phyloP scores from a whole-genome alignment of 1,140 invertebrate genomes.

The Scaptomyza pallida region DNA sequence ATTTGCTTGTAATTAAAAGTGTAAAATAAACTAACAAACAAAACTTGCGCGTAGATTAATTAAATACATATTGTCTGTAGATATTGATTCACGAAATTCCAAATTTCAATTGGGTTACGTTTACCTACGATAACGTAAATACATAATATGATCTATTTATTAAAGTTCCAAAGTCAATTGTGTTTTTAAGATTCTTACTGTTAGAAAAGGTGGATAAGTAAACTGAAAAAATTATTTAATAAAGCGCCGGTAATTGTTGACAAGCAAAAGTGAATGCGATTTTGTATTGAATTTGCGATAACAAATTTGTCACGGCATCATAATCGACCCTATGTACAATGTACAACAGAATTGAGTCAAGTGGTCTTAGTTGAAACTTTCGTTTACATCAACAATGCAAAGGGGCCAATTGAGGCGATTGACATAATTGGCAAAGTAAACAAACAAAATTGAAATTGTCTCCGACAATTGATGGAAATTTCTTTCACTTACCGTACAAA shows the following conservation, averaged over 20 bases:
- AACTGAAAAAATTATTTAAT: background rate
- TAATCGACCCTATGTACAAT: background rate
- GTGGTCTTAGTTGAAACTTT: constrained; percentile 9
- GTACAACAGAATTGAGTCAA: background rate
- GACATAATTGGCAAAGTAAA: constrained; percentile 22
- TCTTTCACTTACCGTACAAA: constrained; percentile 67
- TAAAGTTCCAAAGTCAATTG: no score
- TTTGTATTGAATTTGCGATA: background rate
- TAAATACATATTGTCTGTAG: background rate
- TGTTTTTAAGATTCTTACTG: background rate
- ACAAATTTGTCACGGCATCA: background rate
- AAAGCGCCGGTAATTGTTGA: background rate
- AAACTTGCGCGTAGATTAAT: background rate
- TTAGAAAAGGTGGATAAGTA: background rate
- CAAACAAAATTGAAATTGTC: constrained; percentile 15
- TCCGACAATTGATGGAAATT: constrained; percentile 15
- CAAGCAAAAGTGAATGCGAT: background rate
- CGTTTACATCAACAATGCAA: constrained; percentile 2
- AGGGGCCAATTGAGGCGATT: constrained; percentile 25
- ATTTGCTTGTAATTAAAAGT: constrained; percentile 19
- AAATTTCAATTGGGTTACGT: background rate
- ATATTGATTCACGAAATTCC: background rate
- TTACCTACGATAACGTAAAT: background rate
- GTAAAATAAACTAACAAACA: constrained; percentile 20
- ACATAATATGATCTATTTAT: no score